A percentile compares a stretch with the other conserved stretches of the same genome.
phyloP scores from a whole-genome alignment of 2,888 invertebrate genomes.

The Acleris holmiana region DNA sequence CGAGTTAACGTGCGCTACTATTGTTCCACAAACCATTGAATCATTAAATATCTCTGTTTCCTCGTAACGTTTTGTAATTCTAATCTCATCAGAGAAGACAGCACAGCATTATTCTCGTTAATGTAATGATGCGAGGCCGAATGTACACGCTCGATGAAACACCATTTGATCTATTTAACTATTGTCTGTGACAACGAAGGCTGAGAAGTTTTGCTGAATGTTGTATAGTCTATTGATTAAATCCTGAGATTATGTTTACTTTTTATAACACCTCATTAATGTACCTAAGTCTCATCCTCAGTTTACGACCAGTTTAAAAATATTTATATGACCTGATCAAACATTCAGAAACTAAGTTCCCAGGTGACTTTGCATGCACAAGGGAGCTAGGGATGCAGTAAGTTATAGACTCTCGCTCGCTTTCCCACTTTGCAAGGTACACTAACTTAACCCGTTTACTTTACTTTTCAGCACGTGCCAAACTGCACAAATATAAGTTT shows the following conservation, averaged over 20 bases:
- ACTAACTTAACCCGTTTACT: neutral
- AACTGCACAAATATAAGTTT: conserved; percentile 1
- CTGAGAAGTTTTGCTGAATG: conserved; percentile 28
- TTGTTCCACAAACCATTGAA: conserved; percentile 1
- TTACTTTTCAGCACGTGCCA: neutral
- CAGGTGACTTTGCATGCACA: conserved; percentile 3
- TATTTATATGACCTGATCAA: too few relatives aligned
- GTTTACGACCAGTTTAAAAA: too few relatives aligned
- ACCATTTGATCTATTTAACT: conserved; percentile 59
- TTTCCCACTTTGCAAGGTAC: neutral
- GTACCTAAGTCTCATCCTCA: too few relatives aligned
- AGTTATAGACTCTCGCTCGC: neutral
- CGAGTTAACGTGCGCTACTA: neutral
- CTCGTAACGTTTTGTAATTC: conserved; percentile 56
- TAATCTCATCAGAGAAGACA: conserved; percentile 52
- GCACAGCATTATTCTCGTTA: conserved; percentile 42
- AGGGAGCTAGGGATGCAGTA: neutral
- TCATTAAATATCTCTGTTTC: conserved; percentile 40
- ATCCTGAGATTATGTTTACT: neutral
- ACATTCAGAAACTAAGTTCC: neutral
- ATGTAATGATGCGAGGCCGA: conserved; percentile 63
- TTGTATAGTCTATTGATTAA: neutral
- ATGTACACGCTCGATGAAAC: conserved; percentile 56
- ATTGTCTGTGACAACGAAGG: conserved; percentile 54
- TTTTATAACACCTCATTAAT: neutral